Base-by-base conservation (phyloP, 92 coral and sea anemone genomes). In the Heteractis magnifica region DNA sequence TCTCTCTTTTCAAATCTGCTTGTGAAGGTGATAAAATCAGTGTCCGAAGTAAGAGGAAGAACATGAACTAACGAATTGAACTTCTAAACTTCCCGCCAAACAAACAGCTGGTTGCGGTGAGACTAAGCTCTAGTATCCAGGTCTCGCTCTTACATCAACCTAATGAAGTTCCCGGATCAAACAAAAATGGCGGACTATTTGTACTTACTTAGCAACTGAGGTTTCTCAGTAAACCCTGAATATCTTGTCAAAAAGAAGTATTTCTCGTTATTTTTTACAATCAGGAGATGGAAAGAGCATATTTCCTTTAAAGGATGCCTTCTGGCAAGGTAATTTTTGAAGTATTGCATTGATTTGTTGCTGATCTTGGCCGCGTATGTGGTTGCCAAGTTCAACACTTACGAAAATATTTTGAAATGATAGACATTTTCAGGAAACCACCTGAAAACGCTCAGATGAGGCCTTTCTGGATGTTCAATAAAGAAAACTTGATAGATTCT, bases 131-230 rank as follows among this genome's bases (percentile, higher is more conserved):
- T 83, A 76, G 76, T 56, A 71, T 20, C 34, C 64, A 83, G 86
- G 16, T 49, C 70, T 56, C 79, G 19, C 79, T 72, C 75, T 70
- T 44, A 15, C 52, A 44, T 26, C 48, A 56, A 11, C 51, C 20
- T 8, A 26, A 41, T 34, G 21, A 44, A 76, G 52, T 49, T 16
- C 59, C 93, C 93, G 90, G 93, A 88, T 87, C 87, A 65, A 72
- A 76, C 56, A 12, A 84, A 78, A 84, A 87, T 87, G 93, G 93
- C 86, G 93, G 90, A 85, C 77, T 55, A 77, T 76, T 84, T 90
- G 90, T 90, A 90, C 90, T 90, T 90, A 90, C 90, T 87, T 84
- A 75, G 90, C 86, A 87, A 87, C 93, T 76, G 88, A 83, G 88
- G 78, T 82, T 86, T 81, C 82, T 76, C 75, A 58, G 49, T 75